Percentiles rank a stretch among this genome's conserved stretches.
Conservation (phyloP, 2,797 vertebrate genomes). For the Parotocinclus haroldoi region DNA sequence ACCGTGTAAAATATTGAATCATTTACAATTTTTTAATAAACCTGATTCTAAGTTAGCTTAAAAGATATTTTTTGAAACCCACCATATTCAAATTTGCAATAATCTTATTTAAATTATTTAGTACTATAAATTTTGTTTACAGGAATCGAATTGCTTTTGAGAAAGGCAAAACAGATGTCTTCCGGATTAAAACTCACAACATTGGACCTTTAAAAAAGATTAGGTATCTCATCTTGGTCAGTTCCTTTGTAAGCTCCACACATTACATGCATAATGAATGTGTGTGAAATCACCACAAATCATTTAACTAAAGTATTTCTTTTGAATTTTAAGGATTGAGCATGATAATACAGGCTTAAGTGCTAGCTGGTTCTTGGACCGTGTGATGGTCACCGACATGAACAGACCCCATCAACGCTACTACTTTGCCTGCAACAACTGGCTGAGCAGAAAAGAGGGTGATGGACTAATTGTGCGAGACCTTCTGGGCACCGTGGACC, state of each 20-base stretch:
- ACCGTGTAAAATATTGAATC: too few relatives aligned
- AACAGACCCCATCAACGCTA: slow-evolving; percentile 90
- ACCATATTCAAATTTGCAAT: too few relatives aligned
- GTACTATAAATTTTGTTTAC: slow-evolving; percentile 26
- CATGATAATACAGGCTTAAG: slow-evolving; percentile 92
- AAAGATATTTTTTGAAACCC: too few relatives aligned
- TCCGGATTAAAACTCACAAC: slow-evolving; percentile 92
- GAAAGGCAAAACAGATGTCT: slow-evolving; percentile 88
- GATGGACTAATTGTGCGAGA: slow-evolving; percentile 83
- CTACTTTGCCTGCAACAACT: slow-evolving; percentile 94
- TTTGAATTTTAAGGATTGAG: slow-evolving; percentile 76
- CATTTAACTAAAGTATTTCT: background rate
- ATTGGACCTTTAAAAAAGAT: slow-evolving; percentile 88
- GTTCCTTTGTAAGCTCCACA: background rate
- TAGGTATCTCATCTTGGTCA: slow-evolving; percentile 66
- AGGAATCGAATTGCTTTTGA: slow-evolving; percentile 93
- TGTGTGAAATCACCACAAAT: background rate
- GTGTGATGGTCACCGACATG: slow-evolving; percentile 87
- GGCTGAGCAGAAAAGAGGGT: slow-evolving; percentile 89
- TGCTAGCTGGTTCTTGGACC: slow-evolving; percentile 89
- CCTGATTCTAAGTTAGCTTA: too few relatives aligned
- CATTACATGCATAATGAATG: too few relatives aligned
- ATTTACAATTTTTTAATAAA: too few relatives aligned
- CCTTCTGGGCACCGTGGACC: slow-evolving; percentile 82
- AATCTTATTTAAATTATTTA: too few relatives aligned